These are phyloP conservation scores for Larimichthys polyactis DNA, from an alignment of 2,113 vertebrate genomes.

Conservation along the genomic window DNA sequence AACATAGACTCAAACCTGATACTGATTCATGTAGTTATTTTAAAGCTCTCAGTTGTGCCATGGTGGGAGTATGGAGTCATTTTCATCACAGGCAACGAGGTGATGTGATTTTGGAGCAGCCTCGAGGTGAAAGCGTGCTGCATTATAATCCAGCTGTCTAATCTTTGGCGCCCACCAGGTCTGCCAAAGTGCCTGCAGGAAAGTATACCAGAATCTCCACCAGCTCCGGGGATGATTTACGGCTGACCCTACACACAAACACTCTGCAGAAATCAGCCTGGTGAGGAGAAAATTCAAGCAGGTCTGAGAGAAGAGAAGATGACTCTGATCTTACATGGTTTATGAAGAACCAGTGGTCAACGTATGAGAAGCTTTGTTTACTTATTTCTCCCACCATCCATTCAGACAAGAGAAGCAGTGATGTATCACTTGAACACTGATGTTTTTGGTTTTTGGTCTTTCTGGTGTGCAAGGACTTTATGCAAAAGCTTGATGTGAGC, in stretches of 20 bases:
- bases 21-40: neutral
- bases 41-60: neutral
- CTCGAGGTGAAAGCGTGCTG: constrained; percentile 18
- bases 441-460: neutral
- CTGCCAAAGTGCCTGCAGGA: constrained; percentile 37
- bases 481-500: neutral
- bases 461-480: neutral
- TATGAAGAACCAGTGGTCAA: neutral
- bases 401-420: neutral
- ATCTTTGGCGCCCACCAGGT: constrained; percentile 31
- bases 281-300: constrained; percentile 1
- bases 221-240: constrained; percentile 7
- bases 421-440: neutral
- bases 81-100: neutral
- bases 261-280: constrained; percentile 1
- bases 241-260: neutral
- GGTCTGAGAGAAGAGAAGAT: neutral
- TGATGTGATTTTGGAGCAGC: constrained; percentile 26
- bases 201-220: neutral
- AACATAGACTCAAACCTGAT: neutral
- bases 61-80: constrained; percentile 6
- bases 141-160: constrained; percentile 42
- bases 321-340: neutral
- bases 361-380: neutral
- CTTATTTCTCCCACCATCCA: neutral